A percentile compares a stretch with the other conserved stretches of the same genome.
These are phyloP conservation scores for Sesamia inferens DNA, from an alignment of 2,888 invertebrate species.

Conservation along the genomic window DNA sequence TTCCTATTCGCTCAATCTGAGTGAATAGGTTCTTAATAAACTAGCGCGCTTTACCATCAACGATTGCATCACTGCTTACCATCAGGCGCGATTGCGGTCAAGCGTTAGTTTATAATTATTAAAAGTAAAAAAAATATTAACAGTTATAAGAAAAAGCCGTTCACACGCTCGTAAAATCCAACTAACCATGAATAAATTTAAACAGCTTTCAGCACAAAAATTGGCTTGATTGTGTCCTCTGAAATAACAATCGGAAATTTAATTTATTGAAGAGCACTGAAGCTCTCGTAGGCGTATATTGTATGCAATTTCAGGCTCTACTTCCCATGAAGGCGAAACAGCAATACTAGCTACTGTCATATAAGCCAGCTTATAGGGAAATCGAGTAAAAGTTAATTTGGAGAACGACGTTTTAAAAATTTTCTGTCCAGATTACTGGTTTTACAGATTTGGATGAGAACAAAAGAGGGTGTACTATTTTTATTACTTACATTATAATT, in stretches of 20 bases:
- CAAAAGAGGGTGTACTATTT: too few relatives aligned
- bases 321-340: slow-evolving; percentile 8
- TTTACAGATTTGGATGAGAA: too few relatives aligned
- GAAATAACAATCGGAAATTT: slow-evolving; percentile 31
- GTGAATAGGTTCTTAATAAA: too few relatives aligned
- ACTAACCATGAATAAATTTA: background rate
- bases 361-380: slow-evolving; percentile 15
- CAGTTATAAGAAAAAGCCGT: background rate
- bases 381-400: background rate
- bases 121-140: background rate
- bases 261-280: slow-evolving; percentile 25
- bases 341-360: background rate
- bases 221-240: slow-evolving; percentile 11
- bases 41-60: too few relatives aligned
- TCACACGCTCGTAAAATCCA: background rate
- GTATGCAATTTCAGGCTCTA: slow-evolving; percentile 50
- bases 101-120: too few relatives aligned
- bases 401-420: background rate
- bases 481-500: too few relatives aligned
- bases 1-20: too few relatives aligned
- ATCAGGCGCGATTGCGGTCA: too few relatives aligned
- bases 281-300: slow-evolving; percentile 18
- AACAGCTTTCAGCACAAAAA: slow-evolving; percentile 1
- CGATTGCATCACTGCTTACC: too few relatives aligned
- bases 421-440: too few relatives aligned